phyloP scores from a whole-genome alignment of 92 coral and sea anemone species.

The Scolanthus callimorphus region DNA sequence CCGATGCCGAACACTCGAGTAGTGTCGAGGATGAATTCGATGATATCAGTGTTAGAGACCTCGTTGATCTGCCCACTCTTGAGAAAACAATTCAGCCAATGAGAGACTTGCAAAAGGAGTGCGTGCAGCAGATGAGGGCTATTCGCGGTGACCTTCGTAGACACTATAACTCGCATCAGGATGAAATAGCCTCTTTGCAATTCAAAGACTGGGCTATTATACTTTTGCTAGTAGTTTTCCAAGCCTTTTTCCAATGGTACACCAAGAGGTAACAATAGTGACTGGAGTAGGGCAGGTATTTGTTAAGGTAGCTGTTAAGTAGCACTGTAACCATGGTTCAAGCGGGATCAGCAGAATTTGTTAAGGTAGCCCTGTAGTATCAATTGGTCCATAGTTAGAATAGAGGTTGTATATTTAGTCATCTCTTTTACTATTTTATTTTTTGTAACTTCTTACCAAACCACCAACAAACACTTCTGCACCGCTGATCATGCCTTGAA shows the following conservation, averaged over 20 bases:
- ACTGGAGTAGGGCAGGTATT: constrained; percentile 7
- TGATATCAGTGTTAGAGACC: constrained; percentile 69
- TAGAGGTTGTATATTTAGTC: too few relatives aligned
- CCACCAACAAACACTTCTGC: too few relatives aligned
- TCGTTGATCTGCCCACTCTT: constrained; percentile 55
- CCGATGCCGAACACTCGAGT: constrained; percentile 76
- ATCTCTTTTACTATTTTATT: too few relatives aligned
- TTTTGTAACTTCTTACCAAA: too few relatives aligned
- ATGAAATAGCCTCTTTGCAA: constrained; percentile 76
- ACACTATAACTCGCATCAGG: constrained; percentile 85
- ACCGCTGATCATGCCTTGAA: too few relatives aligned
- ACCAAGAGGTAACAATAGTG: constrained; percentile 31
- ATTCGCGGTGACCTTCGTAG: constrained; percentile 89
- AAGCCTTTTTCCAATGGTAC: constrained; percentile 84
- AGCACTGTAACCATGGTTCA: not conserved
- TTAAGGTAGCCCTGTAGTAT: too few relatives aligned
- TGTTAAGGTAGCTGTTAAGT: not conserved
- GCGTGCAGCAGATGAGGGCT: constrained; percentile 91
- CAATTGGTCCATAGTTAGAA: too few relatives aligned
- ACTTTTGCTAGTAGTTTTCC: constrained; percentile 68
- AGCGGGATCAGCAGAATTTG: too few relatives aligned
- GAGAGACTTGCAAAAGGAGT: constrained; percentile 81
- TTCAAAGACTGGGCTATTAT: constrained; percentile 89
- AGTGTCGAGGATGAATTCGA: constrained; percentile 89
- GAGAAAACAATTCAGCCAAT: constrained; percentile 86